phyloP scores from a whole-genome alignment of 1,140 invertebrate genomes.

The Teleogryllus occipitalis region DNA sequence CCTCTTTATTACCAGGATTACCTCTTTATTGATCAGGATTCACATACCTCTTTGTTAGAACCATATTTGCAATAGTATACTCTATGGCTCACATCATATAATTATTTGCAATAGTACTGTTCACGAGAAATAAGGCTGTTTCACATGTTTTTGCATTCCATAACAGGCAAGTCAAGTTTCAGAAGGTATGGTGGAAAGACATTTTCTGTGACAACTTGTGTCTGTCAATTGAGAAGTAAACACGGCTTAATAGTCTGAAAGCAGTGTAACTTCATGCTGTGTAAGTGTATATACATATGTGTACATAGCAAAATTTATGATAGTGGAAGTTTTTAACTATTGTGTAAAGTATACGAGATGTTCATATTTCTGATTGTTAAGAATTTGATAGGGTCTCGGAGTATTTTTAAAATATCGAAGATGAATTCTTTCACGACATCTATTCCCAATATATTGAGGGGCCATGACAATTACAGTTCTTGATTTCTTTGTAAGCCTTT shows the following conservation, averaged over 20 bases:
- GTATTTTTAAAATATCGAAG: background rate
- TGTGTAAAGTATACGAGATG: conserved; percentile 1
- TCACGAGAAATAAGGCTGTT: background rate
- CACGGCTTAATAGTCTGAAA: background rate
- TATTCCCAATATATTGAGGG: background rate
- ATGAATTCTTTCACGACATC: background rate
- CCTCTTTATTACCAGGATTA: background rate
- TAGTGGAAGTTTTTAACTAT: background rate
- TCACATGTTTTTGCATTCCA: background rate
- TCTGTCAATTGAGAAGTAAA: background rate
- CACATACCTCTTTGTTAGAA: background rate
- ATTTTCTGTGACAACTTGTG: background rate
- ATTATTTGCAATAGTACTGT: background rate
- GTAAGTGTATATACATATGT: background rate
- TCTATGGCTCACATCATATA: background rate
- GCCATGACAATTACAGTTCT: background rate
- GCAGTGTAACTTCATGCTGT: background rate
- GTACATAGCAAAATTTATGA: background rate
- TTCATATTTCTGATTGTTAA: background rate
- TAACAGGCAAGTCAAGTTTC: background rate
- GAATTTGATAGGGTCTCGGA: background rate
- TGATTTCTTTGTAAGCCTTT: background rate
- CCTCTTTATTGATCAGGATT: background rate
- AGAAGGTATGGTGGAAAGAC: background rate
- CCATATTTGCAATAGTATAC: background rate